Evolutionary conservation across 2,888 invertebrate species (phyloP), one percentile per base, ranked within the genome.

Genomic region (Alsophila aescularia): DNA sequence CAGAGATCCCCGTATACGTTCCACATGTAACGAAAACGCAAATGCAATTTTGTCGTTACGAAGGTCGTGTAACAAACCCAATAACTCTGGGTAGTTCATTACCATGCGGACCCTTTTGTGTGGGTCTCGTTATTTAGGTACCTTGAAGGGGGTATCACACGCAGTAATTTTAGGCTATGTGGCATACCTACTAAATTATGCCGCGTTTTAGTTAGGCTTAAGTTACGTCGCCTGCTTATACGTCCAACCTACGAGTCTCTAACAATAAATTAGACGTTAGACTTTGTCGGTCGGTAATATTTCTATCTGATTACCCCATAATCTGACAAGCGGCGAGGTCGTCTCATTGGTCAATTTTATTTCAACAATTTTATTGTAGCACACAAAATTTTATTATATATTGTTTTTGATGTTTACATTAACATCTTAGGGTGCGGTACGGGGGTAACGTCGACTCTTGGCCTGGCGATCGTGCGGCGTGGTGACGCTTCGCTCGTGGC

Each of bases 51-150:
- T 40, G 42, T 39, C 44, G 51, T 56, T 40, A 49, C 51, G 29
- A 37, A 50, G 49, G 53, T 35, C 35, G 7, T 37, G 41, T 51
- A 56, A 59, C 49, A 52, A 52, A 59, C 44, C 55, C 45, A 66
- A 66, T 64, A 72, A 64, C 60, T 65, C 63, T 60, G 60, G 47
- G 51, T 55, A 24, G 58, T 62, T 69, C 63, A 71, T 68, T 71
- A 67, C 42, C 51, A 56, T 55, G 54, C 42, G 51, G 54, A 51
- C 63, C 66, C 60, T 64, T 67, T 59, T 52, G 55, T 62, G 54
- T 42, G 45, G 51, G 53, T 50, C 60, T 58, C 61, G 61, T 69
- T 68, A 76, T 70, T 73, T 73, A 54, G 58, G 40, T 54, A 62
- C 58, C 64, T 63, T 68, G 52, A 52, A 40, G 61, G 54, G 52